Conservation (phyloP, 2,113 vertebrate genomes). For the Lutjanus erythropterus region DNA sequence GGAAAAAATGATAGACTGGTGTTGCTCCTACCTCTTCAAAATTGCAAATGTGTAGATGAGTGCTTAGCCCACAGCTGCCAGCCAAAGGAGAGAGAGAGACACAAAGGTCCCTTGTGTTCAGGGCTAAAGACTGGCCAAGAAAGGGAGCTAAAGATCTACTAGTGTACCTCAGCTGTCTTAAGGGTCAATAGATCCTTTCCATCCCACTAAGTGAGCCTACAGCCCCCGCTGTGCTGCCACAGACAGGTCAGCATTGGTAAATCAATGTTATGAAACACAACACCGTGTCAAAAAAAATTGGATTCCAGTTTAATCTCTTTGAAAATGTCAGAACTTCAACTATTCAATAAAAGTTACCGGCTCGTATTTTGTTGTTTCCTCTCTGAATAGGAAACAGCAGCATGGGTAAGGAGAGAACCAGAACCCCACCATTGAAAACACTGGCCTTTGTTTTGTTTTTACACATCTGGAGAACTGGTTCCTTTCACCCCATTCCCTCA, state of each 20-base stretch:
- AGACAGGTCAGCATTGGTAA: constrained; percentile 54
- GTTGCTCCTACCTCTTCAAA: constrained; percentile 66
- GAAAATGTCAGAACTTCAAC: constrained; percentile 28
- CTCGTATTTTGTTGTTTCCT: constrained; percentile 43
- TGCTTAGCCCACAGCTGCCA: constrained; percentile 81
- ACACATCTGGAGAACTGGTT: constrained; percentile 65
- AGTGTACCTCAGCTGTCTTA: constrained; percentile 82
- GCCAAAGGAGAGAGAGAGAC: constrained; percentile 72
- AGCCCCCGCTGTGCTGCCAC: constrained; percentile 38
- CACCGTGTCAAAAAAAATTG: constrained; percentile 16
- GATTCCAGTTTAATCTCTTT: constrained; percentile 27
- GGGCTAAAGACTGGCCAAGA: constrained; percentile 75
- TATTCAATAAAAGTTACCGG: constrained; percentile 8
- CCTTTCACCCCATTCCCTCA: constrained; percentile 55
- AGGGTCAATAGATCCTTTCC: constrained; percentile 76
- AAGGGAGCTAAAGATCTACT: constrained; percentile 76
- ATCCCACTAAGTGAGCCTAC: constrained; percentile 52
- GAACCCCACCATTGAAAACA: constrained; percentile 45
- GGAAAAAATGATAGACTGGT: constrained; percentile 59
- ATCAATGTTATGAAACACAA: constrained; percentile 59
- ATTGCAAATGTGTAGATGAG: constrained; percentile 75
- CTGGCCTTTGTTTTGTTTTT: constrained; percentile 63
- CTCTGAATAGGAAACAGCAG: constrained; percentile 31
- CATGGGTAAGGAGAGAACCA: not conserved
- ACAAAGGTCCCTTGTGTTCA: constrained; percentile 79